A percentile compares a stretch with the other conserved stretches of the same genome.
Conservation (phyloP, 2,888 invertebrate species). For the Metallyticus violacea region DNA sequence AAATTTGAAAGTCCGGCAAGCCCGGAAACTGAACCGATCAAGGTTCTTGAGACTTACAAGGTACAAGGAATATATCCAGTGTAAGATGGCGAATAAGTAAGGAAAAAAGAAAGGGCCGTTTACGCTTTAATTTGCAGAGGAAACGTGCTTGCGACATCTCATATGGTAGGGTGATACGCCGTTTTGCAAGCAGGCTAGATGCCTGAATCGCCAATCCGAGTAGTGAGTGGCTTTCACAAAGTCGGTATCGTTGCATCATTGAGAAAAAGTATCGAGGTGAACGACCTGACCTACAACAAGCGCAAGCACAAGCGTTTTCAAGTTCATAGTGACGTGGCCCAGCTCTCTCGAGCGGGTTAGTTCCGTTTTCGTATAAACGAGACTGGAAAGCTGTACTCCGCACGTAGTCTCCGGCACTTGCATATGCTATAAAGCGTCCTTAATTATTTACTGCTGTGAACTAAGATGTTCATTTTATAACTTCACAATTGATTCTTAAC, state of each 20-base stretch:
- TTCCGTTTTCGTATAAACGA: not conserved
- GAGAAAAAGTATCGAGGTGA: slow-evolving; percentile 10
- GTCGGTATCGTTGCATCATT: slow-evolving; percentile 4
- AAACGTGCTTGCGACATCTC: not conserved
- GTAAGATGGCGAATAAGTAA: not conserved
- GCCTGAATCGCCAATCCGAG: slow-evolving; percentile 3
- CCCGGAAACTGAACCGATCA: too few species aligned
- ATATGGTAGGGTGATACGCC: too few species aligned
- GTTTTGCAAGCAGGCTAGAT: not conserved
- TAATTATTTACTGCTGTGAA: too few species aligned
- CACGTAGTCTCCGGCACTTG: not conserved
- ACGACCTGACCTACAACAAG: slow-evolving; percentile 28
- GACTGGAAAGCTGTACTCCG: not conserved
- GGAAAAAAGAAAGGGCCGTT: not conserved
- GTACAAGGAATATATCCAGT: too few species aligned
- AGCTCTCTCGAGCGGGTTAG: not conserved
- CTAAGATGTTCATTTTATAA: too few species aligned
- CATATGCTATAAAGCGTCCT: not conserved
- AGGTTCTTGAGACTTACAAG: too few species aligned
- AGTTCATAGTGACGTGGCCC: slow-evolving; percentile 16
- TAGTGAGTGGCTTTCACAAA: not conserved
- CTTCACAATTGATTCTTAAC: too few species aligned
- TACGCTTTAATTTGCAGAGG: slow-evolving; percentile 13
- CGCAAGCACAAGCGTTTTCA: slow-evolving; percentile 24
- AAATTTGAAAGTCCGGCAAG: too few species aligned